These are phyloP conservation scores for Mustela nigripes DNA, from an alignment of 2,113 vertebrate species.

Conservation along the genomic window DNA sequence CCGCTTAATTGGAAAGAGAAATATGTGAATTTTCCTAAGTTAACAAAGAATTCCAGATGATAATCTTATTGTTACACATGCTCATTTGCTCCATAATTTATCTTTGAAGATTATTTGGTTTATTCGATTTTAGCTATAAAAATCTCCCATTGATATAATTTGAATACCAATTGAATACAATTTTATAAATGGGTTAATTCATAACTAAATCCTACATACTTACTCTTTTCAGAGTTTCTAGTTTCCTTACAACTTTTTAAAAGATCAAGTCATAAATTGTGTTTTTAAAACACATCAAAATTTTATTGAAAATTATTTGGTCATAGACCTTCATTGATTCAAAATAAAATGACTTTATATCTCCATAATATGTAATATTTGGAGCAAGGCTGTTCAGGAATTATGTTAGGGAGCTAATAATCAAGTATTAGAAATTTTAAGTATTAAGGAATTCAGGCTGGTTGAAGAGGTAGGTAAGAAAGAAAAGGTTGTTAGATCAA, in stretches of 20 bases:
- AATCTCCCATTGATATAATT: neutral
- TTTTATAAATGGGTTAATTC: neutral
- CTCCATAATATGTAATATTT: neutral
- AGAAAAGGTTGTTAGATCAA: neutral
- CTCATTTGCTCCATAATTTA: neutral
- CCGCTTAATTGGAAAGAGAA: constrained; percentile 59
- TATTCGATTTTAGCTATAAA: neutral
- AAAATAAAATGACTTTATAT: neutral
- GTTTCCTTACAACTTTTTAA: neutral
- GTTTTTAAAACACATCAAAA: neutral
- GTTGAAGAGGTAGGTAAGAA: neutral
- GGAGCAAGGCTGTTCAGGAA: neutral
- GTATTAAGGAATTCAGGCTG: neutral
- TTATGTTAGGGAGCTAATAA: neutral
- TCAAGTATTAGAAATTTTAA: neutral
- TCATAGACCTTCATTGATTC: neutral
- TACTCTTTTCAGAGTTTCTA: neutral
- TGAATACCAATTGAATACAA: neutral
- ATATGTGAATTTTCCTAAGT: constrained; percentile 54
- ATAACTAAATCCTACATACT: neutral
- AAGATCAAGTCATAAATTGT: neutral
- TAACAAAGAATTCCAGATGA: constrained; percentile 44
- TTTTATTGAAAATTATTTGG: neutral
- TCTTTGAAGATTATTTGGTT: constrained; percentile 1
- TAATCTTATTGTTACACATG: neutral